Evolutionary conservation across 2,113 vertebrate genomes (phyloP).

Genomic region (Oreochromis aureus): DNA sequence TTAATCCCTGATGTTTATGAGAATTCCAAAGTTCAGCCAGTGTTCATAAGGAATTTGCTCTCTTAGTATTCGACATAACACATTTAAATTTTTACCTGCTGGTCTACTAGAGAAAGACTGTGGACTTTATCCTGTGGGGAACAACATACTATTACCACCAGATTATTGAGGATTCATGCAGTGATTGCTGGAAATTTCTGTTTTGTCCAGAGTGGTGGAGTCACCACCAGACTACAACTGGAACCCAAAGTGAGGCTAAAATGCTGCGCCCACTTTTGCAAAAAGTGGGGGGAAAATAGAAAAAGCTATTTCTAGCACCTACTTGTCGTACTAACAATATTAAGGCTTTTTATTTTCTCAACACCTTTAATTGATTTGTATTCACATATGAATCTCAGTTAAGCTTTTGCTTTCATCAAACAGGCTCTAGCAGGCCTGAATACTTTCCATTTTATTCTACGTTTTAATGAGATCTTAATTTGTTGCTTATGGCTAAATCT

Average conservation of each 20-base stretch:
- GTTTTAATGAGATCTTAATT: not conserved
- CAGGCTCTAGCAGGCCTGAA: conserved; percentile 4
- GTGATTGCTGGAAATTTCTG: not conserved
- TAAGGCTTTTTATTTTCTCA: not conserved
- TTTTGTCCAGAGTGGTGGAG: not conserved
- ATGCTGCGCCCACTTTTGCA: accelerated
- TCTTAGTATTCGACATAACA: not conserved
- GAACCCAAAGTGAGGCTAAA: not conserved
- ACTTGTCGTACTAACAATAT: not conserved
- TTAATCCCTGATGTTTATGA: not conserved
- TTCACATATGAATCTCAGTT: not conserved
- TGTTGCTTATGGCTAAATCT: not conserved
- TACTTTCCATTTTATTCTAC: not conserved
- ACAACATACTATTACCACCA: not conserved
- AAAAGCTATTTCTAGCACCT: not conserved
- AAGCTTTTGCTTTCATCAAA: conserved; percentile 2
- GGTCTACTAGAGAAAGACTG: not conserved
- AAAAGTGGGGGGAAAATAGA: accelerated
- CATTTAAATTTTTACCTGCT: not conserved
- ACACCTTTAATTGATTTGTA: not conserved
- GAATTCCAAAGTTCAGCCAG: not conserved
- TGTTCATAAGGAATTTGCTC: not conserved
- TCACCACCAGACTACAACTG: not conserved
- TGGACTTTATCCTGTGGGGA: not conserved
- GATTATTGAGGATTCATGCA: accelerated